phyloP scores from a whole-genome alignment of 2,888 invertebrate species.

The Calephelis perditalis region DNA sequence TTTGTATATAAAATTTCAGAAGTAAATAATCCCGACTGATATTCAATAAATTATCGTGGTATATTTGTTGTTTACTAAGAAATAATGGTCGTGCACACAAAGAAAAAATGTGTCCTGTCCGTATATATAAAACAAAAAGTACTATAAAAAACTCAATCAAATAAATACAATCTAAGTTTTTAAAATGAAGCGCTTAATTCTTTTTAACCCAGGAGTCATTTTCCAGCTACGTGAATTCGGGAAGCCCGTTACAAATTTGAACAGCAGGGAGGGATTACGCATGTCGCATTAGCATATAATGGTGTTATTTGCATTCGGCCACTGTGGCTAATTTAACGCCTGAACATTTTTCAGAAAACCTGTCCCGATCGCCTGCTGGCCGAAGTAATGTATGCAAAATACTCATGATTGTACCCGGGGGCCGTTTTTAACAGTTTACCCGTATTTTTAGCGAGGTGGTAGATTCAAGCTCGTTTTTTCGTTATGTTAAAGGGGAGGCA shows the following conservation, averaged over 20 bases:
- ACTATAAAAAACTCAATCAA: too few relatives aligned
- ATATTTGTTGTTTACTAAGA: too few relatives aligned
- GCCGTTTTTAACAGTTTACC: slow-evolving; percentile 42
- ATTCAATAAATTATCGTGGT: too few relatives aligned
- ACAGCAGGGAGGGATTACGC: slow-evolving; percentile 60
- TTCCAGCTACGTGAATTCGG: slow-evolving; percentile 41
- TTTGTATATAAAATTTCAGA: too few relatives aligned
- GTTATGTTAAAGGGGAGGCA: background rate
- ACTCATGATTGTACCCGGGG: slow-evolving; percentile 56
- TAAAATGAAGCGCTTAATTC: background rate
- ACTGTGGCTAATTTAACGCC: slow-evolving; percentile 59
- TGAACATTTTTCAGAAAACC: slow-evolving; percentile 63
- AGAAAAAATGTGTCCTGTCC: too few relatives aligned
- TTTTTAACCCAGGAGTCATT: background rate
- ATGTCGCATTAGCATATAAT: slow-evolving; percentile 71
- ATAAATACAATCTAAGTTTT: too few relatives aligned
- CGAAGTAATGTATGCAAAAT: slow-evolving; percentile 70
- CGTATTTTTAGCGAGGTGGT: background rate
- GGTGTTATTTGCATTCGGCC: slow-evolving; percentile 68
- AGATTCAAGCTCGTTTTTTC: background rate
- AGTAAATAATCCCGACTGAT: too few relatives aligned
- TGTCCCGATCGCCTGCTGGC: slow-evolving; percentile 47
- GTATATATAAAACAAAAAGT: too few relatives aligned
- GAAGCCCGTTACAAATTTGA: slow-evolving; percentile 48
- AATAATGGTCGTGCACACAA: too few relatives aligned